Percentiles rank a stretch among this genome's conserved stretches.
Conservation (phyloP, 2,888 invertebrate genomes). For the Lasioglossum morio region DNA sequence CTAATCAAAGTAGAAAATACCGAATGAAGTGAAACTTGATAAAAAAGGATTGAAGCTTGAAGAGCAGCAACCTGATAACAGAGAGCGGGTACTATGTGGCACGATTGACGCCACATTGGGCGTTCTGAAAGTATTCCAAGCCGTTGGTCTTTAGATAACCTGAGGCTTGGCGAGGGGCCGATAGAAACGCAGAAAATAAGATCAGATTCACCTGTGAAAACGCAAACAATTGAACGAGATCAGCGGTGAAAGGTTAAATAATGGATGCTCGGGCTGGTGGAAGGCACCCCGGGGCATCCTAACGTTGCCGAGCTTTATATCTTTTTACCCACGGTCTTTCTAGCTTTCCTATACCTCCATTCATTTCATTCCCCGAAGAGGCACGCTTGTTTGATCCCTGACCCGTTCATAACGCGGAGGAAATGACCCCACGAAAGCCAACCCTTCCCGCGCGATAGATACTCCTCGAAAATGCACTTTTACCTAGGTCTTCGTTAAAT, state of each 20-base stretch:
- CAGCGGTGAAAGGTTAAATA: slow-evolving; percentile 57
- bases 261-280: slow-evolving; percentile 43
- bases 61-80: neutral
- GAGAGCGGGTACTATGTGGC: neutral
- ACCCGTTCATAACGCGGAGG: slow-evolving; percentile 73
- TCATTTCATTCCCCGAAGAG: slow-evolving; percentile 55
- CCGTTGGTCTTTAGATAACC: slow-evolving; percentile 18
- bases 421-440: slow-evolving; percentile 55
- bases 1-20: neutral
- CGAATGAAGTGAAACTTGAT: neutral
- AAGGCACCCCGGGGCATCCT: slow-evolving; percentile 54
- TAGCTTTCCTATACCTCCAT: slow-evolving; percentile 56
- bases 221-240: slow-evolving; percentile 63
- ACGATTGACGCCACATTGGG: neutral
- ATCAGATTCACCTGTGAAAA: slow-evolving; percentile 59
- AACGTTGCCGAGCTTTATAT: slow-evolving; percentile 56
- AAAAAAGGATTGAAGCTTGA: neutral
- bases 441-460: slow-evolving; percentile 9
- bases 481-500: slow-evolving; percentile 46
- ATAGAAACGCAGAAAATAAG: slow-evolving; percentile 52
- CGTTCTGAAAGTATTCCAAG: slow-evolving; percentile 5
- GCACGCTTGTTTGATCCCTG: slow-evolving; percentile 74
- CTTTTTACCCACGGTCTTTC: slow-evolving; percentile 48
- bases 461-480: slow-evolving; percentile 27
- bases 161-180: slow-evolving; percentile 24